Conservation (phyloP, 2,113 vertebrate species). For the Neopipo cinnamomea region DNA sequence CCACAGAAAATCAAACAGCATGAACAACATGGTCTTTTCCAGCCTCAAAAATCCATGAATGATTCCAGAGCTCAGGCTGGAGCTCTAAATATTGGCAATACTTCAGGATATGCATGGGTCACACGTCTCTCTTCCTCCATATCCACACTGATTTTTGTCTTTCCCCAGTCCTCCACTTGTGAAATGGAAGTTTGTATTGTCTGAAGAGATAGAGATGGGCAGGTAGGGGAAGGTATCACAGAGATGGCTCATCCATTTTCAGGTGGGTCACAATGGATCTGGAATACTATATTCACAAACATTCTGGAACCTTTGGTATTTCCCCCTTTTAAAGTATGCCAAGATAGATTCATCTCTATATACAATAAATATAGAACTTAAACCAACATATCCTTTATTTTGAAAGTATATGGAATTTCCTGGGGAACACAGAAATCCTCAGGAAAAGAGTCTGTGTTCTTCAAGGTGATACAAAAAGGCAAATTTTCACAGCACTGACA, state of each 20-base stretch:
- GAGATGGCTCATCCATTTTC: neutral
- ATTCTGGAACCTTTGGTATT: neutral
- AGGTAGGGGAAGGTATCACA: neutral
- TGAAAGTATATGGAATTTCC: constrained; percentile 13
- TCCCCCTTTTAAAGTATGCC: constrained; percentile 27
- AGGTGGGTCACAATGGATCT: neutral
- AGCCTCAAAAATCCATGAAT: neutral
- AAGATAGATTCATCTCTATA: neutral
- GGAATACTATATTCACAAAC: neutral
- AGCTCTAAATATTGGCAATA: neutral
- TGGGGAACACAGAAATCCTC: neutral
- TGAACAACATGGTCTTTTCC: neutral
- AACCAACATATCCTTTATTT: neutral
- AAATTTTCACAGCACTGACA: neutral
- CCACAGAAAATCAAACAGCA: neutral
- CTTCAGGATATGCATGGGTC: neutral
- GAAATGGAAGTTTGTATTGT: neutral
- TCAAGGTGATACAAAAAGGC: neutral
- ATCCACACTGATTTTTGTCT: neutral
- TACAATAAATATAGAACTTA: neutral
- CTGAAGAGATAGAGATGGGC: neutral
- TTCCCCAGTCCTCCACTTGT: neutral
- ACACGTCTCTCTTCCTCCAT: neutral
- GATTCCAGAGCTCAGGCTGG: neutral
- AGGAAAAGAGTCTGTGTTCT: neutral